These are phyloP conservation scores for Unio delphinus DNA, from an alignment of 2,888 invertebrate genomes.

Conservation along the genomic window DNA sequence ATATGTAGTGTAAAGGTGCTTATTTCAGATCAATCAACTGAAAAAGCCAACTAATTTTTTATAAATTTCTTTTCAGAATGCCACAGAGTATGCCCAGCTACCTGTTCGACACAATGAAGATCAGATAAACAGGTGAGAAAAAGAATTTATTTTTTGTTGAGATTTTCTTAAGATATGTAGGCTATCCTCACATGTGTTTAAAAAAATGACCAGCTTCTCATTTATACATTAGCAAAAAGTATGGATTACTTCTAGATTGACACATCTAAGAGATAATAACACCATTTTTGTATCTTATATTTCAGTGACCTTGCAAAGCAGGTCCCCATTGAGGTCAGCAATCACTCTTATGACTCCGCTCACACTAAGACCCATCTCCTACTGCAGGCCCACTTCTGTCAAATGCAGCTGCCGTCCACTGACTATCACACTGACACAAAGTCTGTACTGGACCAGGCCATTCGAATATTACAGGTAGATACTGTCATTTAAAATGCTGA, in stretches of 20 bases:
- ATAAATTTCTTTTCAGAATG: conserved; percentile 74
- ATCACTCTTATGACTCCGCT: conserved; percentile 87
- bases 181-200: not conserved
- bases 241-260: not conserved
- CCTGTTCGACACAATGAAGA: conserved; percentile 99
- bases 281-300: conserved; percentile 9
- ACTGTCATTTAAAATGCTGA: no score
- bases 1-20: no score
- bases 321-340: conserved; percentile 82
- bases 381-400: conserved; percentile 94
- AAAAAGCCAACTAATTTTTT: not conserved
- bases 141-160: not conserved
- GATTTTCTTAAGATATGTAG: not conserved
- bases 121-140: conserved; percentile 83
- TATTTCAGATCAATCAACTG: not conserved
- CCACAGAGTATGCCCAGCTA: conserved; percentile 90
- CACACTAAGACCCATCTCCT: conserved; percentile 94
- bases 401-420: conserved; percentile 85
- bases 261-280: not conserved
- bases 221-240: not conserved
- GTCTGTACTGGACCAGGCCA: conserved; percentile 95
- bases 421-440: conserved; percentile 98
- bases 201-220: no score
- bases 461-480: conserved; percentile 85
- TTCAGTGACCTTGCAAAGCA: conserved; percentile 84